Evolutionary conservation across 2,888 invertebrate genomes (phyloP).

Genomic region (Nomada fabriciana): DNA sequence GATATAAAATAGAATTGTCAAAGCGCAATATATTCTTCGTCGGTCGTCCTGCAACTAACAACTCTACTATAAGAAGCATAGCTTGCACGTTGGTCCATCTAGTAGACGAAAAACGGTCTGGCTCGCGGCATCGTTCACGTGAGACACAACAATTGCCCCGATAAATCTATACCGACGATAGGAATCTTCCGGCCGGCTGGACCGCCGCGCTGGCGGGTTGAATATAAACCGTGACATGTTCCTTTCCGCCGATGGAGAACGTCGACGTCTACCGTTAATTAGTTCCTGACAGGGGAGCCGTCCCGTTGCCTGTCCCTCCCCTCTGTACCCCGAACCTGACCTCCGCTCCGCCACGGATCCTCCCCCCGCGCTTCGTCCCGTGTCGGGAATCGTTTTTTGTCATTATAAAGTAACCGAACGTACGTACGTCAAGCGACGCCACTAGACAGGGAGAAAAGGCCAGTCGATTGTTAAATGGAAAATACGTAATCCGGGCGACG

Average conservation of each 20-base stretch:
- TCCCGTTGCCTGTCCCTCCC: background rate
- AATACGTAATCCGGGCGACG: slow-evolving; percentile 74
- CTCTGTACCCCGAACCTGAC: background rate
- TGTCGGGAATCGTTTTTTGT: slow-evolving; percentile 67
- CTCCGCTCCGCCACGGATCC: background rate
- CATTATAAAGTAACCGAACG: slow-evolving; percentile 72
- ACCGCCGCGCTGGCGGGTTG: slow-evolving; percentile 43
- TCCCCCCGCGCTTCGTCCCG: background rate
- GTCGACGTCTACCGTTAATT: slow-evolving; percentile 73
- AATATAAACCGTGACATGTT: slow-evolving; percentile 69
- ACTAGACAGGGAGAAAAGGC: slow-evolving; percentile 68
- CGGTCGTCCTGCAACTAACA: no score
- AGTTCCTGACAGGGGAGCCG: slow-evolving; percentile 72
- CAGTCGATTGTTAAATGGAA: slow-evolving; percentile 73
- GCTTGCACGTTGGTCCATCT: background rate
- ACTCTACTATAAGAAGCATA: background rate
- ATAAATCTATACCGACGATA: slow-evolving; percentile 60
- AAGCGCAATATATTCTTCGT: no score
- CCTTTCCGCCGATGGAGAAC: slow-evolving; percentile 64
- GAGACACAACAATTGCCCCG: slow-evolving; percentile 55
- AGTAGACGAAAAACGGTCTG: slow-evolving; percentile 10
- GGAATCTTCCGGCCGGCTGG: slow-evolving; percentile 55
- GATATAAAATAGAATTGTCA: no score
- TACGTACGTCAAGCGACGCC: slow-evolving; percentile 68
- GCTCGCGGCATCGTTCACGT: slow-evolving; percentile 35